Conservation (phyloP, 2,888 invertebrate genomes). For the Pteria penguin region DNA sequence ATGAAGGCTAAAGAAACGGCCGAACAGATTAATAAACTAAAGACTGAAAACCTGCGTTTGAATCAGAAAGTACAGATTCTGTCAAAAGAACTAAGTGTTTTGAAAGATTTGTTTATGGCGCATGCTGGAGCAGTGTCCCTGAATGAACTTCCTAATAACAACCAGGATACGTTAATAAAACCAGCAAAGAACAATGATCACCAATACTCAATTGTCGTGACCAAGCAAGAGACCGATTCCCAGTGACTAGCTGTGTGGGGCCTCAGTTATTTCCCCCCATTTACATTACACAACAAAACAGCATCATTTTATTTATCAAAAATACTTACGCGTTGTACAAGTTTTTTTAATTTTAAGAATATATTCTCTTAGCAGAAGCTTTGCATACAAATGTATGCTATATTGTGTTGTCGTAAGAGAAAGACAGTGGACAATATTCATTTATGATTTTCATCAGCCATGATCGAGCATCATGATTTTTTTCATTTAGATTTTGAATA, state of each 20-base stretch:
- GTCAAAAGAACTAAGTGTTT: constrained; percentile 89
- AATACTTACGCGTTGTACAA: not conserved
- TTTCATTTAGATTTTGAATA: too few species aligned
- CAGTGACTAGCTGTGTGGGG: constrained; percentile 50
- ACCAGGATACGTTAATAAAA: not conserved
- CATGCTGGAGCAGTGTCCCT: constrained; percentile 66
- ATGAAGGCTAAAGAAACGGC: constrained; percentile 95
- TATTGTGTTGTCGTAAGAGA: too few species aligned
- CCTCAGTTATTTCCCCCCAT: not conserved
- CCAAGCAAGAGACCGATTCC: constrained; percentile 22
- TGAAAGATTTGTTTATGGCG: constrained; percentile 84
- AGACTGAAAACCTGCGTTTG: constrained; percentile 94
- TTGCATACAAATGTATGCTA: not conserved
- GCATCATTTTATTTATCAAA: not conserved
- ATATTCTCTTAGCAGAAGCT: not conserved
- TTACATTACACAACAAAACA: not conserved
- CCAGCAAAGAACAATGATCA: constrained; percentile 41
- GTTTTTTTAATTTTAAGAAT: not conserved
- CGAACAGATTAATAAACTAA: constrained; percentile 93
- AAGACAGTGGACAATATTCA: too few species aligned
- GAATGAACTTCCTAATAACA: not conserved
- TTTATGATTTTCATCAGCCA: too few species aligned
- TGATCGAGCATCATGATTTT: too few species aligned
- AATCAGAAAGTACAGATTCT: constrained; percentile 94
- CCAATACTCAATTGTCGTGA: constrained; percentile 48